Percentiles rank a stretch among this genome's conserved stretches.
These are phyloP conservation scores for Parascotia fuliginaria DNA, from an alignment of 2,888 invertebrate species.

Conservation along the genomic window DNA sequence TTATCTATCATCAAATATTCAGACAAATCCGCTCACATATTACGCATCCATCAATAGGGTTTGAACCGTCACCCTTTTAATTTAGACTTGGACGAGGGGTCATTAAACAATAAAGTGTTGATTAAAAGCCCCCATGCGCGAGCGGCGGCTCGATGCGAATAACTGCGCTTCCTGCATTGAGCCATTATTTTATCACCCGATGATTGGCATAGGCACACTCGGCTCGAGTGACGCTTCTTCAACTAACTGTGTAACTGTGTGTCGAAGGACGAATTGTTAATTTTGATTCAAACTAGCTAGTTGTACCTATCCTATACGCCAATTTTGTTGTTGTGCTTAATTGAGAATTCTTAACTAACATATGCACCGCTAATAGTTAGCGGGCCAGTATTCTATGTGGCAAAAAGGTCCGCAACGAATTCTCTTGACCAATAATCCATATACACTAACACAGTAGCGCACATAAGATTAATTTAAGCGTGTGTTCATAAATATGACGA, in stretches of 20 bases:
- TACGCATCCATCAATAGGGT: slow-evolving; percentile 82
- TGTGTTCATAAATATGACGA: too few relatives aligned
- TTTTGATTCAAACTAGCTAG: slow-evolving; percentile 18
- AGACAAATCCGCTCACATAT: slow-evolving; percentile 77
- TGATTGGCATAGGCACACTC: slow-evolving; percentile 76
- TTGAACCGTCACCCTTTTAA: slow-evolving; percentile 85
- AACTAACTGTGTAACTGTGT: slow-evolving; percentile 19
- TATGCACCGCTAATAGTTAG: too few relatives aligned
- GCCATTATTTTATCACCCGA: slow-evolving; percentile 83
- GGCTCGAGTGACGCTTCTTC: slow-evolving; percentile 47
- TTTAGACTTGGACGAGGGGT: slow-evolving; percentile 83
- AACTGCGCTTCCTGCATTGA: slow-evolving; percentile 80
- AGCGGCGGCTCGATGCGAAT: slow-evolving; percentile 70
- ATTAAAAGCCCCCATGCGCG: slow-evolving; percentile 86
- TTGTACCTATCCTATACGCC: too few relatives aligned
- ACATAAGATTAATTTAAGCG: too few relatives aligned
- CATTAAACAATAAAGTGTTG: slow-evolving; percentile 87
- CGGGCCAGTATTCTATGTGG: too few relatives aligned
- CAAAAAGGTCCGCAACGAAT: too few relatives aligned
- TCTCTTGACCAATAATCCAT: too few relatives aligned
- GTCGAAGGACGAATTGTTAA: slow-evolving; percentile 31
- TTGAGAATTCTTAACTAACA: too few relatives aligned
- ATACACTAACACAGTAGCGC: too few relatives aligned
- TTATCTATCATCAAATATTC: slow-evolving; percentile 78
- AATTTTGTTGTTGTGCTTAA: too few relatives aligned